Conservation (phyloP, 2,888 invertebrate genomes). For the Acanthosepion pharaonis region DNA sequence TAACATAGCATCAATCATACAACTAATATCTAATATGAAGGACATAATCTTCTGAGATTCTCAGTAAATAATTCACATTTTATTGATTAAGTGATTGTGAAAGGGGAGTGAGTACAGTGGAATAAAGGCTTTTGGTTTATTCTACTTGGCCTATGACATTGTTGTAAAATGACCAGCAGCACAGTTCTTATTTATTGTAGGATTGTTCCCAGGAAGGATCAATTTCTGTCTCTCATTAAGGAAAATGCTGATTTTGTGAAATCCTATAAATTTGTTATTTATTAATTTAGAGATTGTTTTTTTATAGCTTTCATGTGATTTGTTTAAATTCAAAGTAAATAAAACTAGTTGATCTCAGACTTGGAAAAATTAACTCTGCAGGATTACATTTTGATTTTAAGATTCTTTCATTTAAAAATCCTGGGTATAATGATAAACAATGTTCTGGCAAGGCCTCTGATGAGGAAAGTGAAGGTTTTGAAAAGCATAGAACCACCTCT, state of each 20-base stretch:
- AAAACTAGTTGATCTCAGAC: background rate
- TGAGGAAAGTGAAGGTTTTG: too few species aligned
- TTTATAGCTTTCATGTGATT: background rate
- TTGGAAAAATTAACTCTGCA: too few species aligned
- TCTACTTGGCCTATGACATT: constrained; percentile 2
- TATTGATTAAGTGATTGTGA: background rate
- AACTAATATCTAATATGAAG: background rate
- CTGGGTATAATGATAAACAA: too few species aligned
- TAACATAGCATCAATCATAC: background rate
- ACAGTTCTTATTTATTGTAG: background rate
- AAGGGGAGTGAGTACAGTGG: background rate
- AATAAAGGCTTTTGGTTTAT: background rate
- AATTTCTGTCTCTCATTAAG: background rate
- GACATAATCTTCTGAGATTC: background rate
- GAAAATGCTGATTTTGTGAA: background rate
- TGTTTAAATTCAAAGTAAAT: background rate
- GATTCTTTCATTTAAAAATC: too few species aligned
- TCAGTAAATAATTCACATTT: background rate
- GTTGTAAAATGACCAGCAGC: background rate
- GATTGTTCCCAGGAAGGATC: background rate
- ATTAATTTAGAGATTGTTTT: background rate
- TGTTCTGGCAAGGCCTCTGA: too few species aligned
- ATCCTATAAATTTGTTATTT: background rate
- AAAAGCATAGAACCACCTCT: too few species aligned
- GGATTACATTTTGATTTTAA: too few species aligned